phyloP scores from a whole-genome alignment of 2,113 vertebrate genomes.

The Dermatemys mawii region DNA sequence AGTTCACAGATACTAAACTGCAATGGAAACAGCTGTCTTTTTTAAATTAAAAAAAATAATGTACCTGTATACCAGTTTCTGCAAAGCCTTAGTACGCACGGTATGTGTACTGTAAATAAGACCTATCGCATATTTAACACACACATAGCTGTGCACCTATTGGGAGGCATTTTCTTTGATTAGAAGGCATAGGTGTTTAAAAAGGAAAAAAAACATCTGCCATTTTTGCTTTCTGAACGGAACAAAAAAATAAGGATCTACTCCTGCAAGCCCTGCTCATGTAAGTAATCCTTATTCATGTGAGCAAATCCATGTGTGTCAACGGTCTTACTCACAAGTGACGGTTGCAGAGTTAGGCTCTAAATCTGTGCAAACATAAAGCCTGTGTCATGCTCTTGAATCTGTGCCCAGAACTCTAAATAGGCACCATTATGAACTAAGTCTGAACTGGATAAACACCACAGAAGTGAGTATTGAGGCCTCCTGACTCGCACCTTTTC shows the following conservation, averaged over 20 bases:
- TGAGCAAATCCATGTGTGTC: conserved; percentile 33
- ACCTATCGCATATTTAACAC: background rate
- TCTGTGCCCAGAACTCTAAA: background rate
- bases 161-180: background rate
- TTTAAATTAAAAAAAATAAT: background rate
- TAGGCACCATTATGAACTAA: conserved; percentile 20
- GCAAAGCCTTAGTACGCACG: background rate
- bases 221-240: conserved; percentile 16
- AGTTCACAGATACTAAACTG: background rate
- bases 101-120: background rate
- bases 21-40: background rate
- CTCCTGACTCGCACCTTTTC: background rate
- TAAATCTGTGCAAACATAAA: conserved; percentile 41
- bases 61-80: conserved; percentile 5
- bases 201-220: background rate
- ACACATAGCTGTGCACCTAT: background rate
- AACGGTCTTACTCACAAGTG: background rate
- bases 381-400: background rate
- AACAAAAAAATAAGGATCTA: background rate
- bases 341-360: background rate
- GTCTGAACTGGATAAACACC: conserved; percentile 7
- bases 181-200: background rate
- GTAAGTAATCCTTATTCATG: conserved; percentile 14
- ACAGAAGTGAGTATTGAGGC: background rate
- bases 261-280: background rate